Conservation (phyloP, 2,888 invertebrate species). For the Mesorhabditis sp. region DNA sequence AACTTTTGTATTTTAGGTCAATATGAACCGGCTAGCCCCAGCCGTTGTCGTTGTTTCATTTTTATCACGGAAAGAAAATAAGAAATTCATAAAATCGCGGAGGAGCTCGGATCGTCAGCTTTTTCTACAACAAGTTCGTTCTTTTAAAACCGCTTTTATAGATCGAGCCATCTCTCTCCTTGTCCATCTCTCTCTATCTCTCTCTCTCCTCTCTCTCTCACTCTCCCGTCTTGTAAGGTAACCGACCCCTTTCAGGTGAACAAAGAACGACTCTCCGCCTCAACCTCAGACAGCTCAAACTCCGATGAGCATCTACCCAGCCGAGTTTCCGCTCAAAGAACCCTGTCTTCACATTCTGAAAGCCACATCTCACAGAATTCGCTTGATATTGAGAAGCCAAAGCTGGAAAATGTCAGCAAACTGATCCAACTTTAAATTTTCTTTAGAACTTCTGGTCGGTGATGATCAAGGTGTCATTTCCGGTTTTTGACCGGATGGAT, state of each 20-base stretch:
- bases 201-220: too few species aligned
- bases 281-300: not conserved
- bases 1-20: not conserved
- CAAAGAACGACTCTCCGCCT: not conserved
- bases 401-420: not conserved
- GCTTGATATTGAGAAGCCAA: not conserved
- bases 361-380: not conserved
- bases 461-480: not conserved
- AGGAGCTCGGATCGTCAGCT: not conserved
- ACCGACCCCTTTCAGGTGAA: not conserved
- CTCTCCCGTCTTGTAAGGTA: too few species aligned
- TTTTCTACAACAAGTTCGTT: not conserved
- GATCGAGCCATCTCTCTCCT: too few species aligned
- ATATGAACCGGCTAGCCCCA: not conserved
- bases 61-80: not conserved
- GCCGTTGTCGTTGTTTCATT: not conserved
- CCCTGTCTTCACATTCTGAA: not conserved
- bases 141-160: too few species aligned
- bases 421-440: not conserved
- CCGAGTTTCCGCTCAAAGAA: not conserved
- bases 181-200: too few species aligned
- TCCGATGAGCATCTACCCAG: not conserved
- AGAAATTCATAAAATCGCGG: not conserved
- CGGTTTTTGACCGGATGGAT: not conserved
- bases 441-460: constrained; percentile 6